phyloP scores from a whole-genome alignment of 1,140 invertebrate genomes.

The Ctenoplectra terminalis region DNA sequence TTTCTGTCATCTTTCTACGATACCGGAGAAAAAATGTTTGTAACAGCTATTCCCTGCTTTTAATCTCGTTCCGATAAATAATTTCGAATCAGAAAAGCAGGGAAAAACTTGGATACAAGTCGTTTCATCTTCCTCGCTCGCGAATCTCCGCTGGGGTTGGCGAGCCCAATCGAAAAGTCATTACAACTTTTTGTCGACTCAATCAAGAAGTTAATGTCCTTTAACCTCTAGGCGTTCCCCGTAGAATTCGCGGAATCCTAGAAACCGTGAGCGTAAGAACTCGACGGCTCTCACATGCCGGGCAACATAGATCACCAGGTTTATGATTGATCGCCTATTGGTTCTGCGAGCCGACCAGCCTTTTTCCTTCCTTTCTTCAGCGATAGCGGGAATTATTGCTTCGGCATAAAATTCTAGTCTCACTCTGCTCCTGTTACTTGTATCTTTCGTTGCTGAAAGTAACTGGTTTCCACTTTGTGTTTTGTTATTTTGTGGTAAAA shows the following conservation, averaged over 20 bases:
- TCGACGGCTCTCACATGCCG: constrained; percentile 79
- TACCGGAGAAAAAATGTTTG: neutral
- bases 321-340: constrained; percentile 81
- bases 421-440: constrained; percentile 13
- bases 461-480: neutral
- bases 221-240: constrained; percentile 77
- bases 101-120: constrained; percentile 5
- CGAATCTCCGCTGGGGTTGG: constrained; percentile 35
- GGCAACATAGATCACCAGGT: constrained; percentile 79
- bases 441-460: no score
- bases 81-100: neutral
- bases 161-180: constrained; percentile 78
- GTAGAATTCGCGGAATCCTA: constrained; percentile 69
- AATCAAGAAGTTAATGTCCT: constrained; percentile 82
- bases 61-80: neutral
- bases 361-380: constrained; percentile 60
- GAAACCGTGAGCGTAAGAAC: constrained; percentile 71
- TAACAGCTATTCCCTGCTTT: neutral
- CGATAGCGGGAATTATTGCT: constrained; percentile 54
- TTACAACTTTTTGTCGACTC: constrained; percentile 81
- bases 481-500: neutral
- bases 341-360: constrained; percentile 48
- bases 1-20: neutral
- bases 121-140: constrained; percentile 13
- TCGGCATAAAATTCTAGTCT: constrained; percentile 19